Conservation (phyloP, 1,140 invertebrate genomes). For the Drosophila serrata region DNA sequence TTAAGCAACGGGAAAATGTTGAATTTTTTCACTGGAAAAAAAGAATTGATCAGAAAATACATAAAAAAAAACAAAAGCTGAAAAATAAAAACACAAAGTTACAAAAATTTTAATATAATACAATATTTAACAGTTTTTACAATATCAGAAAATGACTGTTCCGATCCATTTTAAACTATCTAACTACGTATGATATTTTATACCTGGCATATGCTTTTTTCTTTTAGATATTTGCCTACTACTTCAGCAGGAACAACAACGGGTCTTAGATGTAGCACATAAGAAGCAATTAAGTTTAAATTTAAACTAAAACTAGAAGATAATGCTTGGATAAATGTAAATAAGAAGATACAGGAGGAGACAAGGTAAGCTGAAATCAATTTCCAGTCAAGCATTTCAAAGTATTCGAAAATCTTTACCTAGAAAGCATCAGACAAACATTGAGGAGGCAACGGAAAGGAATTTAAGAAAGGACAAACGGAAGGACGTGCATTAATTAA, state of each 20-base stretch:
- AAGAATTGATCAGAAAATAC: neutral
- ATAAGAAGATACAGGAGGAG: slow-evolving; percentile 22
- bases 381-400: slow-evolving; percentile 34
- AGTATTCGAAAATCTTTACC: neutral
- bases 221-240: slow-evolving; percentile 32
- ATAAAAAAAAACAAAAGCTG: too few relatives aligned
- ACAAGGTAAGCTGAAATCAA: slow-evolving; percentile 3
- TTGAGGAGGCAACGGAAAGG: neutral
- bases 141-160: too few relatives aligned
- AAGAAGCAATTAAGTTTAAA: slow-evolving; percentile 51
- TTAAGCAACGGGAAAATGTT: neutral
- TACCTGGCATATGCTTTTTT: neutral
- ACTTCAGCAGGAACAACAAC: slow-evolving; percentile 59
- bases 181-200: neutral
- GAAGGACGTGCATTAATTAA: slow-evolving; percentile 11
- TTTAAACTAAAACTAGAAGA: slow-evolving; percentile 49
- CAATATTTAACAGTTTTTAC: too few relatives aligned
- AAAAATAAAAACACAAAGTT: too few relatives aligned
- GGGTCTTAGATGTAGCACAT: slow-evolving; percentile 70
- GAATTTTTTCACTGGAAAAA: neutral
- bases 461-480: neutral
- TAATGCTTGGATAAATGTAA: slow-evolving; percentile 48
- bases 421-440: neutral
- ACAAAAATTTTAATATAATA: too few relatives aligned
- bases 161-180: too few relatives aligned